A percentile compares a stretch with the other conserved stretches of the same genome.
Conservation (phyloP, 2,113 vertebrate genomes). For the Paramormyrops kingsleyae region DNA sequence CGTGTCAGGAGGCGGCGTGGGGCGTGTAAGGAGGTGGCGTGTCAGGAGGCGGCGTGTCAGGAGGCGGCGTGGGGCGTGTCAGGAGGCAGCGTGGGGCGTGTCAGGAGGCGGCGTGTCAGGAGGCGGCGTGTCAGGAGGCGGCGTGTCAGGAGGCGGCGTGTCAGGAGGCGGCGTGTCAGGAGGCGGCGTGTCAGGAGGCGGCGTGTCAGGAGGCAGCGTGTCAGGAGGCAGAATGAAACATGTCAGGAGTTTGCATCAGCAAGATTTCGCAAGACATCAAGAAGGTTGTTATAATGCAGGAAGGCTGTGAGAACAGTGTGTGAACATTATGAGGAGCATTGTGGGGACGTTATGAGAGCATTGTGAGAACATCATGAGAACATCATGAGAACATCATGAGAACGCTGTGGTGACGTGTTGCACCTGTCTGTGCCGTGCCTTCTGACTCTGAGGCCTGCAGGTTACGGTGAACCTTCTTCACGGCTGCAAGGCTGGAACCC, state of each 20-base stretch:
- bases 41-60: too few relatives aligned
- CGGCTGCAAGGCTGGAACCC: conserved; percentile 47
- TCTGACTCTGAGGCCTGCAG: conserved; percentile 43
- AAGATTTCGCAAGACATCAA: too few relatives aligned
- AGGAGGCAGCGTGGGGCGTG: neutral
- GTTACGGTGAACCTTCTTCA: conserved; percentile 60
- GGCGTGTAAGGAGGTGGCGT: neutral
- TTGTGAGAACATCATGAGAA: neutral
- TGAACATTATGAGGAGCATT: neutral
- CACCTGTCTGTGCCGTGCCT: conserved; percentile 49
- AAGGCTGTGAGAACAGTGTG: neutral
- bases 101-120: neutral
- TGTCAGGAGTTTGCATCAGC: neutral
- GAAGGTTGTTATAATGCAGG: neutral
- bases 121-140: neutral
- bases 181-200: neutral
- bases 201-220: neutral
- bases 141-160: neutral
- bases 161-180: too few relatives aligned
- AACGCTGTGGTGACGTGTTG: neutral
- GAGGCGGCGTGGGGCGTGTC: neutral
- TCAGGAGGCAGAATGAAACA: neutral
- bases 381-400: too few relatives aligned
- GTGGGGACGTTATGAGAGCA: too few relatives aligned
- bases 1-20: neutral